Conservation (phyloP, 2,113 vertebrate species). For the Desmodus rotundus region DNA sequence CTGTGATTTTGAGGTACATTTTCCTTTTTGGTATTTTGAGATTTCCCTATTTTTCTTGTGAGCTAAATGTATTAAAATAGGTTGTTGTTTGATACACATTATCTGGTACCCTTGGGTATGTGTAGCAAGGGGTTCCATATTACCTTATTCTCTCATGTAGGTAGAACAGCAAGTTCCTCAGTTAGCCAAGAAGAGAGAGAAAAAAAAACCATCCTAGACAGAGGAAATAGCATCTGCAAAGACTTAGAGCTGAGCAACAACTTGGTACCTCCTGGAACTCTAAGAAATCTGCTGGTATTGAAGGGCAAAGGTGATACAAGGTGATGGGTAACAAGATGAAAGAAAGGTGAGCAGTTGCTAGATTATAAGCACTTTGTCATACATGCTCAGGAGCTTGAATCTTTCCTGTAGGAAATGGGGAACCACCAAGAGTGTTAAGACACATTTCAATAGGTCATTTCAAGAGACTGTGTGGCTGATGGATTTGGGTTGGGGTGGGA, state of each 20-base stretch:
- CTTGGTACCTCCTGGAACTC: background rate
- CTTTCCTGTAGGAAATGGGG: background rate
- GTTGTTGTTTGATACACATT: background rate
- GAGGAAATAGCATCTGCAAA: background rate
- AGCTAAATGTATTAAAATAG: background rate
- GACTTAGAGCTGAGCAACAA: background rate
- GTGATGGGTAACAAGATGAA: background rate
- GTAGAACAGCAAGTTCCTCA: background rate
- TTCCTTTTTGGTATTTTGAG: background rate
- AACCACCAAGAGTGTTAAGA: background rate
- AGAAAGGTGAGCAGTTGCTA: background rate
- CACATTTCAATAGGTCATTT: background rate
- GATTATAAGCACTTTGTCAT: background rate
- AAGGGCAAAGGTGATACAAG: background rate
- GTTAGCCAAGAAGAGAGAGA: background rate
- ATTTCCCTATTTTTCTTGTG: background rate
- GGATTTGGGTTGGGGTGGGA: background rate
- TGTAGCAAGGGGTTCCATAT: background rate
- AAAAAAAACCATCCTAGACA: background rate
- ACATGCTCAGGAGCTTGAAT: background rate
- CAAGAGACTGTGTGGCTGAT: background rate
- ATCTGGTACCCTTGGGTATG: background rate
- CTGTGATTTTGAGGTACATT: background rate
- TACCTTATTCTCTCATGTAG: background rate
- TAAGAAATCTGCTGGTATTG: background rate